Percentiles rank a stretch among this genome's conserved stretches.
phyloP scores from a whole-genome alignment of 2,888 invertebrate species.

The Listrodromus nycthemerus region DNA sequence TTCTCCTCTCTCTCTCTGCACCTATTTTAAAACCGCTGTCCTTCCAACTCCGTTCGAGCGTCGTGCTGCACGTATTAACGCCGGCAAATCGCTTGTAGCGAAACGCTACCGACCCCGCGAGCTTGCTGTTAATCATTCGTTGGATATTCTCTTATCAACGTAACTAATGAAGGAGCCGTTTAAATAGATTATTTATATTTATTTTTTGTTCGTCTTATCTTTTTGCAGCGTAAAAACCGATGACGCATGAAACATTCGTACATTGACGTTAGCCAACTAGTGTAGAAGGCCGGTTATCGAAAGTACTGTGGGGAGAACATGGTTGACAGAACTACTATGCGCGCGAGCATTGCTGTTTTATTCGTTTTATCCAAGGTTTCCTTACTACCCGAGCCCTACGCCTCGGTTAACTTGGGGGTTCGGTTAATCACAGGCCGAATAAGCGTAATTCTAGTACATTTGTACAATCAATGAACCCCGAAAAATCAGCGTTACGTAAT shows the following conservation, averaged over 20 bases:
- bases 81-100: slow-evolving; percentile 56
- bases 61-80: slow-evolving; percentile 39
- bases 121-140: slow-evolving; percentile 6
- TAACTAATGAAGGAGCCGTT: background rate
- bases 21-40: slow-evolving; percentile 84
- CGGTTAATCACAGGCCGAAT: too few species aligned
- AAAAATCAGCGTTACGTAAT: slow-evolving; percentile 54
- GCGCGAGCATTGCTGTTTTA: too few species aligned
- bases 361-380: too few species aligned
- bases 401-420: too few species aligned
- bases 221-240: slow-evolving; percentile 18
- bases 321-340: too few species aligned
- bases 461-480: slow-evolving; percentile 50
- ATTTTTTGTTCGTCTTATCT: background rate
- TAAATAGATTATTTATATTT: background rate
- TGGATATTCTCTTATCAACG: background rate
- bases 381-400: too few species aligned
- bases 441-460: background rate
- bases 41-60: slow-evolving; percentile 79
- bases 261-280: slow-evolving; percentile 13
- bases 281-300: too few species aligned
- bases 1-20: slow-evolving; percentile 39
- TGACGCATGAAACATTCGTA: slow-evolving; percentile 42
- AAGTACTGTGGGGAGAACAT: too few species aligned
- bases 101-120: slow-evolving; percentile 26